Base-by-base conservation (phyloP, 2,113 vertebrate species). In the Gobius niger region DNA sequence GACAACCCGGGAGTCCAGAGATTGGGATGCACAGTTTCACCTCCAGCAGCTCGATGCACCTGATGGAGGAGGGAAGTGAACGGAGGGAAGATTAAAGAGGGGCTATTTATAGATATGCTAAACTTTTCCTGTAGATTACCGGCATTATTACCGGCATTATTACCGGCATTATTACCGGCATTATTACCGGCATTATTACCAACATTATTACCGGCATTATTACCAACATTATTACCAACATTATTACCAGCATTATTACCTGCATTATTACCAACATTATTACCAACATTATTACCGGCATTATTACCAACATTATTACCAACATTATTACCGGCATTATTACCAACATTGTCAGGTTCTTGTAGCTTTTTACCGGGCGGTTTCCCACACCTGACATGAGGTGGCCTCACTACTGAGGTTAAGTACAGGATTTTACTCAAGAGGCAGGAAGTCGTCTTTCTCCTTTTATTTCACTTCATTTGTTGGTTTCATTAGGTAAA, bases 1-100 rank as follows among this genome's bases (percentile, higher is more conserved):
- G 61, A 63, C 61, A 63, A 63, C 44, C 57, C 57, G 4, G 16
- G 57, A 60, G 40, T 63, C 44, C 61, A 63, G 42, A 63, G 44
- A 44, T 63, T 46, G 16, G 42, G 61, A 47, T 63, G 61, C 42
- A 63, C 42, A 63, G 57, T 60, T 60, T 60, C 57, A 60, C 57
- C 57, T 60, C 57, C 57, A 60, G 7, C 40, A 60, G 40, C 57
- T 42, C 34, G n/a, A 63, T 9, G 16, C 61, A 18, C 42, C 61
- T 46, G 44, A 63, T 46, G 18, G 16, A 44, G 18, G 11, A 63
- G 44, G 41, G 34, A 60, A 59, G 24, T 41, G 56, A 15, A 59
- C 13, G 41, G 14, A n/a, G 24, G 24, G 7, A 42, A 59, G 56
- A 40, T 59, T 59, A 54, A 54, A 54, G 18, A 12, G 18, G 10